A percentile compares a stretch with the other conserved stretches of the same genome.
Evolutionary conservation across 2,797 vertebrate species (phyloP).

Genomic region (Anniella stebbinsi): DNA sequence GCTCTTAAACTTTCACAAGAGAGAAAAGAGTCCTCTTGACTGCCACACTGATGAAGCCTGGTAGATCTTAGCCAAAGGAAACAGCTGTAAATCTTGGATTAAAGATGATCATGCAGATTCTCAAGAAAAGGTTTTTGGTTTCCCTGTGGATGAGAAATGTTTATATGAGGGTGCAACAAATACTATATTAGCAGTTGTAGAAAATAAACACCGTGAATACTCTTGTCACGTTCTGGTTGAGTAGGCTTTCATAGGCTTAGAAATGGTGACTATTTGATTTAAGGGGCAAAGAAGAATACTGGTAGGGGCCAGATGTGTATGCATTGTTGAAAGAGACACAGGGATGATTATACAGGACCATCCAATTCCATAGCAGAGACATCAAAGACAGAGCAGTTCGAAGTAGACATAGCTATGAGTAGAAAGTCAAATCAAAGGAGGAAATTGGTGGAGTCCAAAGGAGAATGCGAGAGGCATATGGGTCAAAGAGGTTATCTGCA

Average conservation of each 20-base stretch:
- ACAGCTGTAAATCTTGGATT: constrained; percentile 3
- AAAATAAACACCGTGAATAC: not conserved
- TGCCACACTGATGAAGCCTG: not conserved
- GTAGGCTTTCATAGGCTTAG: not conserved
- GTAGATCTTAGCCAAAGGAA: not conserved
- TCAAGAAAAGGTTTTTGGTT: constrained; percentile 1
- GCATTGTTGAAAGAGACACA: not conserved
- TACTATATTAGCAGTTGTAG: not conserved
- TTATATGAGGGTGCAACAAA: not conserved
- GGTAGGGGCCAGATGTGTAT: not conserved
- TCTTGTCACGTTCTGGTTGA: not conserved
- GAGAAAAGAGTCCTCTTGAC: not conserved
- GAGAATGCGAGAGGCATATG: not conserved
- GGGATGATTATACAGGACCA: not conserved
- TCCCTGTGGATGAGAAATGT: not conserved
- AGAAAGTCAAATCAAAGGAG: not conserved
- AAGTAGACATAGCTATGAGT: not conserved
- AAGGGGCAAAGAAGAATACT: not conserved
- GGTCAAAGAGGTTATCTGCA: not conserved
- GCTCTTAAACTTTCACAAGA: not conserved
- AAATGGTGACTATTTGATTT: not conserved
- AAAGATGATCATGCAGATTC: constrained; percentile 1
- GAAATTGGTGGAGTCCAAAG: not conserved
- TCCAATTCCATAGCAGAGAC: not conserved
- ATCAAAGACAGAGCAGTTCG: not conserved